Conservation (phyloP, 2,113 vertebrate species). For the Neopipo cinnamomea region DNA sequence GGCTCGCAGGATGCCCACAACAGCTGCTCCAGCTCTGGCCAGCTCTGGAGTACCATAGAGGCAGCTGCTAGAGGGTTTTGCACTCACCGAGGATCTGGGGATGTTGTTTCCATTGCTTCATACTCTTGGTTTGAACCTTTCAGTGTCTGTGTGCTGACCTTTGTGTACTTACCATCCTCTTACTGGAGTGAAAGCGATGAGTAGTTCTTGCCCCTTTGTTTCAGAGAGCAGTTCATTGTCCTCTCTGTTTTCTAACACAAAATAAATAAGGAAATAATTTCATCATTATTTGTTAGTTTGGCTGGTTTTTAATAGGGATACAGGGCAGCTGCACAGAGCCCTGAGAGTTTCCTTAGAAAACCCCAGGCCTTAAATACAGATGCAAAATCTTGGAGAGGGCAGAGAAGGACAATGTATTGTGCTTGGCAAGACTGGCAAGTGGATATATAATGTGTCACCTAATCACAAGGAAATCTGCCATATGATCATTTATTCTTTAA, state of each 20-base stretch:
- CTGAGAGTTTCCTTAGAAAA: constrained; percentile 38
- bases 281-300: constrained; percentile 60
- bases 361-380: neutral
- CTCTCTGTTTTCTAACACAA: constrained; percentile 51
- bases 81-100: neutral
- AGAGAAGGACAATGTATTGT: neutral
- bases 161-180: constrained; percentile 27
- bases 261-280: constrained; percentile 58
- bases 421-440: neutral
- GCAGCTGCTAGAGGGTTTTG: constrained; percentile 20
- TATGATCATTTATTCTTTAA: neutral
- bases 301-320: constrained; percentile 31
- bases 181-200: neutral
- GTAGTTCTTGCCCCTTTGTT: constrained; percentile 47
- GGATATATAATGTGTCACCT: neutral
- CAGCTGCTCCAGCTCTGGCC: neutral
- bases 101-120: neutral
- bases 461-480: neutral
- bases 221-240: constrained; percentile 53
- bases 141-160: constrained; percentile 26
- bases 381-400: neutral
- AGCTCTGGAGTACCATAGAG: neutral
- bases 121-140: constrained; percentile 29
- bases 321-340: neutral
- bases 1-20: neutral